phyloP scores from a whole-genome alignment of 1,140 invertebrate genomes.

The Drosophila pectinifera region DNA sequence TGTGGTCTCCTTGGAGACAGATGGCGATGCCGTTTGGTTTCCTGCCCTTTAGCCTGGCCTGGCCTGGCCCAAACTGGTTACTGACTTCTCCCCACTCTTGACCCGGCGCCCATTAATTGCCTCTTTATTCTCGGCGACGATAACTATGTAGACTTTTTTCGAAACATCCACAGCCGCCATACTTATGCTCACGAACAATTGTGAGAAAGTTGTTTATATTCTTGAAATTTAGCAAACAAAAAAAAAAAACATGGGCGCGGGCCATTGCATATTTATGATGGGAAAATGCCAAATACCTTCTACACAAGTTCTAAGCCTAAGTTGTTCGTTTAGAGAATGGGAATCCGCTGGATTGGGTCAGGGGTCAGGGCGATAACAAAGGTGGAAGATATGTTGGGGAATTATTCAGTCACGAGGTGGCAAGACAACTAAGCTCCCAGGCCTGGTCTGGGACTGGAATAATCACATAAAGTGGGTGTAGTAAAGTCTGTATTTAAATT shows the following conservation, averaged over 20 bases:
- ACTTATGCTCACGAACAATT: constrained; percentile 44
- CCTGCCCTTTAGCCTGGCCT: constrained; percentile 47
- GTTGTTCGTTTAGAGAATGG: constrained; percentile 37
- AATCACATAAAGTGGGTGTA: not conserved
- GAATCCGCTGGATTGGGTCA: constrained; percentile 15
- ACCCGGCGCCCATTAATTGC: constrained; percentile 31
- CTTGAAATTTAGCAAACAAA: constrained; percentile 39
- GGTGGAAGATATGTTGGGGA: constrained; percentile 12
- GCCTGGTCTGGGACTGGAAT: not conserved
- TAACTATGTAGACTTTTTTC: constrained; percentile 39
- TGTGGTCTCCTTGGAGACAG: constrained; percentile 44
- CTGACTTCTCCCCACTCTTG: constrained; percentile 15
- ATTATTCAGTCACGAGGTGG: constrained; percentile 7
- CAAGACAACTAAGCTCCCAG: not conserved
- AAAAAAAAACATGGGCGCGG: constrained; percentile 25
- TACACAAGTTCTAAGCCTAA: constrained; percentile 39
- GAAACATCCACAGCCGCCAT: constrained; percentile 1
- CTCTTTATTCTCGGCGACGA: constrained; percentile 42
- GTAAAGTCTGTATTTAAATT: not conserved
- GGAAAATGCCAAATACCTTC: constrained; percentile 29
- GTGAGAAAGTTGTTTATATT: constrained; percentile 52
- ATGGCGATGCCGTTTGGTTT: constrained; percentile 29
- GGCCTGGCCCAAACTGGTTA: constrained; percentile 38
- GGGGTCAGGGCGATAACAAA: constrained; percentile 20
- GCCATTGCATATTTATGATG: constrained; percentile 42